Conservation (phyloP, 2,113 vertebrate species). For the Bos javanicus region DNA sequence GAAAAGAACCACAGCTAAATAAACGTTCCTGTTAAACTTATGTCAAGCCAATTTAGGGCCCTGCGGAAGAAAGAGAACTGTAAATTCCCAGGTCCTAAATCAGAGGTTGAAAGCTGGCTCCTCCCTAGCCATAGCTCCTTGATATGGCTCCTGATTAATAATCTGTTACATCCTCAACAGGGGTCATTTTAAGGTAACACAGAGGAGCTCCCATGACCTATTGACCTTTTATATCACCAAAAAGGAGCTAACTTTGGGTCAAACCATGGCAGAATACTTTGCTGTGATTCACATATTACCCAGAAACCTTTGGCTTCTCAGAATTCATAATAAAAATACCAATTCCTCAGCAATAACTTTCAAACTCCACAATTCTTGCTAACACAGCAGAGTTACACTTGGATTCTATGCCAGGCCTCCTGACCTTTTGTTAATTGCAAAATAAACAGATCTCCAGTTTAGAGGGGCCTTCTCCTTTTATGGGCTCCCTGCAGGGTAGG, state of each 20-base stretch:
- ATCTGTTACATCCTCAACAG: constrained; percentile 76
- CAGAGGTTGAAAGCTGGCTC: constrained; percentile 68
- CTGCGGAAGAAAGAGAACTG: constrained; percentile 65
- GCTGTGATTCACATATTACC: constrained; percentile 44
- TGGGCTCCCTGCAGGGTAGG: constrained; percentile 70
- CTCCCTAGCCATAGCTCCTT: constrained; percentile 68
- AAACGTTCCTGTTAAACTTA: constrained; percentile 43
- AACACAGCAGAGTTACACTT: constrained; percentile 61
- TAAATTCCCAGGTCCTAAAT: constrained; percentile 73
- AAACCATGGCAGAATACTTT: constrained; percentile 56
- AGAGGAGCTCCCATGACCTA: constrained; percentile 67
- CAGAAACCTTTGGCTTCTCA: constrained; percentile 55
- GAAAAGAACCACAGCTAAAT: constrained; percentile 39
- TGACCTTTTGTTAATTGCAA: constrained; percentile 75
- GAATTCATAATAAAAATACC: constrained; percentile 68
- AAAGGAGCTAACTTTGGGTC: constrained; percentile 62
- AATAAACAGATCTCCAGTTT: constrained; percentile 75
- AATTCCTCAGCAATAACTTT: constrained; percentile 61
- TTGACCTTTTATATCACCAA: constrained; percentile 71
- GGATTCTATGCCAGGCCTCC: constrained; percentile 59
- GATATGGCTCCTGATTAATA: constrained; percentile 75
- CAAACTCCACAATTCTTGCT: constrained; percentile 58
- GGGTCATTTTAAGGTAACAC: constrained; percentile 73
- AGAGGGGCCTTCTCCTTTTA: constrained; percentile 70
- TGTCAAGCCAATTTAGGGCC: constrained; percentile 59